Evolutionary conservation across 2,113 vertebrate genomes (phyloP).

Genomic region (Pluvialis apricaria): DNA sequence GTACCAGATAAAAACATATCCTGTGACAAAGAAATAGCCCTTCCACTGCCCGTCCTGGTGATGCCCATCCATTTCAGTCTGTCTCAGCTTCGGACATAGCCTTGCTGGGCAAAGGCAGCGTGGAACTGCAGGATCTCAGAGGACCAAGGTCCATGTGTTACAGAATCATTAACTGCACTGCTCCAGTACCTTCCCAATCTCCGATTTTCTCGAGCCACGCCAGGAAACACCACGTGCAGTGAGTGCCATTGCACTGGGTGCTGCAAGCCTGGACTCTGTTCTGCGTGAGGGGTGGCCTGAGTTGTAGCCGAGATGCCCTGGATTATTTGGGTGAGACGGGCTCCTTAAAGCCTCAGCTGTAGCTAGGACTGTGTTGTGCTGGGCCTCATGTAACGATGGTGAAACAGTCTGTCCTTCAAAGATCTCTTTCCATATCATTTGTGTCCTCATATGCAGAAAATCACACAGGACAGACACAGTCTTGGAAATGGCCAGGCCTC

Average conservation of each 20-base stretch:
- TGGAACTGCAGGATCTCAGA: not conserved
- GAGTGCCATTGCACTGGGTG: rapidly evolving
- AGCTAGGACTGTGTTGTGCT: not conserved
- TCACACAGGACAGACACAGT: rapidly evolving
- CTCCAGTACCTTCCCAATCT: not conserved
- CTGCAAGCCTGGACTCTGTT: not conserved
- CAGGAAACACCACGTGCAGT: not conserved
- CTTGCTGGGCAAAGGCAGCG: not conserved
- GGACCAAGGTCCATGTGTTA: not conserved
- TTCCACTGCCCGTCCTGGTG: not conserved
- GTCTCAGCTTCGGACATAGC: not conserved
- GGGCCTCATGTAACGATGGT: not conserved
- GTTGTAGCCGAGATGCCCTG: not conserved
- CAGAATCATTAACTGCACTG: not conserved
- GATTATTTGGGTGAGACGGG: not conserved
- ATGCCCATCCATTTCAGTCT: not conserved
- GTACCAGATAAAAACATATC: not conserved
- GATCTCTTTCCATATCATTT: not conserved
- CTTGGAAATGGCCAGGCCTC: not conserved
- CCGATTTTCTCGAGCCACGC: not conserved
- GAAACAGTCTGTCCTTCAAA: not conserved
- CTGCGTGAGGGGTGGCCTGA: not conserved
- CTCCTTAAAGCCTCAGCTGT: not conserved
- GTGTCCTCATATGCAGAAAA: not conserved
- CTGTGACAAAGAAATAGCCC: not conserved